Evolutionary conservation across 2,888 invertebrate genomes (phyloP).

Genomic region (Leucania comma): DNA sequence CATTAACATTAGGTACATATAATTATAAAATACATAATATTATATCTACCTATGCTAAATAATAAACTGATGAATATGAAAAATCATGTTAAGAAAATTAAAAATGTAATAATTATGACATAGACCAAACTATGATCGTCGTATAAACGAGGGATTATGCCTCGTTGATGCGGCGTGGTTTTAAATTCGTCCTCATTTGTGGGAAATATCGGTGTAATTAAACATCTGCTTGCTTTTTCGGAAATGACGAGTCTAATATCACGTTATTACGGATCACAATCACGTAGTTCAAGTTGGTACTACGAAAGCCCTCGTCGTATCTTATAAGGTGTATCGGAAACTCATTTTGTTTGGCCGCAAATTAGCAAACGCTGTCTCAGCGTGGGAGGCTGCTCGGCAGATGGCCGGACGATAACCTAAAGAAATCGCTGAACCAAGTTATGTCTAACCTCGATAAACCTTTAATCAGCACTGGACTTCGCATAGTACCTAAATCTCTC

Average conservation of each 20-base stretch:
- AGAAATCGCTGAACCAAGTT: slow-evolving; percentile 22
- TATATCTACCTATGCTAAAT: too few species aligned
- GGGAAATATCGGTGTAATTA: not conserved
- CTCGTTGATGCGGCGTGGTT: not conserved
- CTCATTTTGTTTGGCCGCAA: slow-evolving; percentile 14
- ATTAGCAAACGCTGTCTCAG: slow-evolving; percentile 30
- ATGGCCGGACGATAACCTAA: slow-evolving; percentile 16
- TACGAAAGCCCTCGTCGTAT: slow-evolving; percentile 6
- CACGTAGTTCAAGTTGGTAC: not conserved
- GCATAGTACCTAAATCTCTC: slow-evolving; percentile 6
- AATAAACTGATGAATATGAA: too few species aligned
- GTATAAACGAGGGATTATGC: too few species aligned
- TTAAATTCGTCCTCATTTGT: not conserved
- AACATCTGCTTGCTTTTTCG: too few species aligned
- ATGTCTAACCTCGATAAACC: not conserved
- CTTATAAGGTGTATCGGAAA: slow-evolving; percentile 22
- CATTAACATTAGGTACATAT: too few species aligned
- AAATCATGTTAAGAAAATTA: too few species aligned
- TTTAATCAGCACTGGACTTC: slow-evolving; percentile 1
- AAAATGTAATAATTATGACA: too few species aligned
- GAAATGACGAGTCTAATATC: not conserved
- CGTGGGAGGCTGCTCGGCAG: not conserved
- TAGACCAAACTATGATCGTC: too few species aligned
- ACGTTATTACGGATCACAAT: not conserved
- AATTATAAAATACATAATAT: too few species aligned